Conservation (phyloP, 2,888 invertebrate genomes). For the Drosophila parthenogenetica region DNA sequence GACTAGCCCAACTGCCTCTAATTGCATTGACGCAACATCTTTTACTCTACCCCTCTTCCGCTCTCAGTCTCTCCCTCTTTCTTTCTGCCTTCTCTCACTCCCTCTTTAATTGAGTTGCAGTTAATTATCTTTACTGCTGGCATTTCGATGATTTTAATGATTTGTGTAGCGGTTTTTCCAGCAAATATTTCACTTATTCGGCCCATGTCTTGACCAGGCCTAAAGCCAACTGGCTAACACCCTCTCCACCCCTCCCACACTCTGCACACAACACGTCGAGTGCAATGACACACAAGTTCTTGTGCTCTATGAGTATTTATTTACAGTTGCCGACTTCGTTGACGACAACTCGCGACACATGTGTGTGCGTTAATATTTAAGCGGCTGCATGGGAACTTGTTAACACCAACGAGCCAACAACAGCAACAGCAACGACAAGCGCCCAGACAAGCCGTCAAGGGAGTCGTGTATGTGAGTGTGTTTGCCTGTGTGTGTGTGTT, state of each 20-base stretch:
- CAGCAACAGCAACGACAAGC: slow-evolving; percentile 40
- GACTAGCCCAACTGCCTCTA: slow-evolving; percentile 59
- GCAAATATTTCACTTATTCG: slow-evolving; percentile 60
- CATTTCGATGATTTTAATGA: slow-evolving; percentile 76
- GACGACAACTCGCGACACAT: slow-evolving; percentile 66
- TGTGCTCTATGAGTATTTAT: slow-evolving; percentile 79
- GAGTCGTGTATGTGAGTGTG: slow-evolving; percentile 14
- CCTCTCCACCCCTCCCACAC: background rate
- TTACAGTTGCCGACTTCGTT: slow-evolving; percentile 73
- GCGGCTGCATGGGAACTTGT: slow-evolving; percentile 82
- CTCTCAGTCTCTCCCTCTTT: background rate
- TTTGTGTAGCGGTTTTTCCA: slow-evolving; percentile 67
- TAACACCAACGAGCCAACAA: slow-evolving; percentile 74
- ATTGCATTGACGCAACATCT: slow-evolving; percentile 76
- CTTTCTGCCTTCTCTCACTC: background rate
- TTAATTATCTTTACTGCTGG: slow-evolving; percentile 71
- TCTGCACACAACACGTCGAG: slow-evolving; percentile 49
- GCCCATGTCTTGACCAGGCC: slow-evolving; percentile 47
- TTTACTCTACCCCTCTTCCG: background rate
- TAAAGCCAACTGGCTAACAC: slow-evolving; percentile 17
- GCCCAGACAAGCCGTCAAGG: slow-evolving; percentile 41
- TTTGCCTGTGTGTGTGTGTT: background rate
- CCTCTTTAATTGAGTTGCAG: slow-evolving; percentile 71
- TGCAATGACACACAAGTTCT: slow-evolving; percentile 81
- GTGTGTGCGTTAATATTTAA: slow-evolving; percentile 78